Percentiles rank a stretch among this genome's conserved stretches.
Evolutionary conservation across 2,797 vertebrate species (phyloP).

Genomic region (Toxotes lorentzi): DNA sequence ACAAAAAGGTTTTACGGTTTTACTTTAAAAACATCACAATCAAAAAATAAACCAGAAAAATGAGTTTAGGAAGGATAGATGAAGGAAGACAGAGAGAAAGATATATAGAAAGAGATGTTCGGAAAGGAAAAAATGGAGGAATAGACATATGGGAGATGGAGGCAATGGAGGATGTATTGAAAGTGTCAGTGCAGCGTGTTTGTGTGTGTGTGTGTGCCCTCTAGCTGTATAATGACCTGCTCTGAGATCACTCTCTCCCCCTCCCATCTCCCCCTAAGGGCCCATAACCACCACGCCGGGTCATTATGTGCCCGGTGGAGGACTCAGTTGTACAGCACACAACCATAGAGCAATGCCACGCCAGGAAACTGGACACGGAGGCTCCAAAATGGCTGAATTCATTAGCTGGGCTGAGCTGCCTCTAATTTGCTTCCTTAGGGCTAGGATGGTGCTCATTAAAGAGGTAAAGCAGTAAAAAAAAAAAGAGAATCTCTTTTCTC

Average conservation of each 20-base stretch:
- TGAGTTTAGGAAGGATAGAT: not conserved
- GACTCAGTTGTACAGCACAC: conserved; percentile 79
- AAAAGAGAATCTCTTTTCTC: conserved; percentile 50
- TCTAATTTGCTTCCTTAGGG: conserved; percentile 82
- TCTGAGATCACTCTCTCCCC: conserved; percentile 80
- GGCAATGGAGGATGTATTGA: conserved; percentile 77
- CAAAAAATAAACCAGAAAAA: conserved; percentile 9
- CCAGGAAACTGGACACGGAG: conserved; percentile 72
- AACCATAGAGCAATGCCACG: conserved; percentile 57
- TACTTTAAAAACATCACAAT: not conserved
- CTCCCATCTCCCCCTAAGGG: conserved; percentile 81
- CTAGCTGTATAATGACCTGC: conserved; percentile 85
- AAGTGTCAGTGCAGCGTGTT: conserved; percentile 64
- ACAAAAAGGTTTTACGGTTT: conserved; percentile 4
- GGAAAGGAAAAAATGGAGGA: conserved; percentile 59
- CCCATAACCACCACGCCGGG: conserved; percentile 84
- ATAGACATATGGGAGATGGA: conserved; percentile 79
- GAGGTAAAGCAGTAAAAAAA: conserved; percentile 57
- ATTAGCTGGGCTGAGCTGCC: conserved; percentile 72
- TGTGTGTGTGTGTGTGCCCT: conserved; percentile 65
- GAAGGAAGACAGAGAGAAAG: not conserved
- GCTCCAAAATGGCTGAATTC: conserved; percentile 83
- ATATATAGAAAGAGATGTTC: conserved; percentile 72
- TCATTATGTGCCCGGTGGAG: conserved; percentile 87
- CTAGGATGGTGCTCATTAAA: conserved; percentile 80